Conservation (phyloP, 2,888 invertebrate species). For the Athetis lepigone region DNA sequence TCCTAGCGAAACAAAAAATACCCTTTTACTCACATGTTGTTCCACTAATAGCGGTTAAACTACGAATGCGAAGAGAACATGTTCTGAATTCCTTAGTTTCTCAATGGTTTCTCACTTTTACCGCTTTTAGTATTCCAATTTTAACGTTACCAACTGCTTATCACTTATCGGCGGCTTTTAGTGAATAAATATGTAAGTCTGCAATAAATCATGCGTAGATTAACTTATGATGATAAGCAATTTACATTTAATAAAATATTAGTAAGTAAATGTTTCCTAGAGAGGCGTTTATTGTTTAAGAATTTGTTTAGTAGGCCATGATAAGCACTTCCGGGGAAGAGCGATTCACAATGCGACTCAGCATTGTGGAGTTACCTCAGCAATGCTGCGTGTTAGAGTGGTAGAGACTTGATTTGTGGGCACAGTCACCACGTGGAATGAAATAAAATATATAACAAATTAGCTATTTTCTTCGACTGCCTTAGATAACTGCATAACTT, state of each 20-base stretch:
- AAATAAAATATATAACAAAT: too few relatives aligned
- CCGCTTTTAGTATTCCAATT: not conserved
- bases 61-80: not conserved
- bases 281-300: not conserved
- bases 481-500: too few relatives aligned
- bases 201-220: not conserved
- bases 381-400: too few relatives aligned
- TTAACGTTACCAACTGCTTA: too few relatives aligned
- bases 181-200: not conserved
- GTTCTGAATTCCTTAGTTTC: not conserved
- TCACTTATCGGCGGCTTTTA: not conserved
- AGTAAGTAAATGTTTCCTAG: not conserved
- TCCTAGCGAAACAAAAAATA: not conserved
- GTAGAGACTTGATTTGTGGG: too few relatives aligned
- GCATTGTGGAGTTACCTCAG: too few relatives aligned
- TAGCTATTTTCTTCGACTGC: too few relatives aligned
- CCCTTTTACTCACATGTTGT: not conserved
- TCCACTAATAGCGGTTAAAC: not conserved
- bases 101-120: not conserved
- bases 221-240: not conserved
- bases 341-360: too few relatives aligned
- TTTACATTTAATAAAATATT: not conserved
- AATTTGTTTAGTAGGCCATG: not conserved
- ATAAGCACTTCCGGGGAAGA: not conserved
- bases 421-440: too few relatives aligned